Conservation (phyloP, 2,888 invertebrate genomes). For the Latrodectus hesperus region DNA sequence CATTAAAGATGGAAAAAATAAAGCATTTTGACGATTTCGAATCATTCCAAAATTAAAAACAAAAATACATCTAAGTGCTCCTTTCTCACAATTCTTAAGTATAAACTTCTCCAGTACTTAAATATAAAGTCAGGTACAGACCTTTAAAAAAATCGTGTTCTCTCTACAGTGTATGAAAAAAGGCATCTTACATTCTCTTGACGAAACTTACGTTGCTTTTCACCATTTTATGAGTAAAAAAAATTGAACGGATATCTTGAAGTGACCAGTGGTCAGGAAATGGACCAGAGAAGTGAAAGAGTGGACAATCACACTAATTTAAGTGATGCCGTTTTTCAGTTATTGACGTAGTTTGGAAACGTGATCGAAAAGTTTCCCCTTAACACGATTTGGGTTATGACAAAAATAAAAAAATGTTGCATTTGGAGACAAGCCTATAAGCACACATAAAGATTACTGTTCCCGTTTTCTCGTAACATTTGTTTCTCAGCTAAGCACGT, state of each 20-base stretch:
- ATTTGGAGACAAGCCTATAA: slow-evolving; percentile 21
- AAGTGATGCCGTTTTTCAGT: slow-evolving; percentile 57
- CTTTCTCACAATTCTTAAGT: slow-evolving; percentile 6
- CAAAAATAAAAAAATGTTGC: slow-evolving; percentile 47
- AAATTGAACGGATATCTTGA: not conserved
- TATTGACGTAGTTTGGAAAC: slow-evolving; percentile 50
- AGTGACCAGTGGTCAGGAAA: not conserved
- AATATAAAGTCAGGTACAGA: slow-evolving; percentile 53
- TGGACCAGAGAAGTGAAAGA: not conserved
- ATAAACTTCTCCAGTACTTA: slow-evolving; percentile 29
- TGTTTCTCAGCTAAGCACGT: slow-evolving; percentile 51
- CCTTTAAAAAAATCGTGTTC: not conserved
- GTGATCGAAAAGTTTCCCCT: slow-evolving; percentile 65
- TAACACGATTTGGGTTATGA: slow-evolving; percentile 55
- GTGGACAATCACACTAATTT: slow-evolving; percentile 64
- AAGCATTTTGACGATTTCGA: too few relatives aligned
- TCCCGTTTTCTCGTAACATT: slow-evolving; percentile 35
- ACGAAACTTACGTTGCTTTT: too few relatives aligned
- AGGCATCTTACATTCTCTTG: not conserved
- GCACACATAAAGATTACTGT: slow-evolving; percentile 48
- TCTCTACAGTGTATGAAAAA: not conserved
- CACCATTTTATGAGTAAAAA: too few relatives aligned
- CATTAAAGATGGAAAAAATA: too few relatives aligned
- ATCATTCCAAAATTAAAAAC: not conserved
- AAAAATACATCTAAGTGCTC: slow-evolving; percentile 33